Percentiles rank a stretch among this genome's conserved stretches.
These are phyloP conservation scores for Drosophila murphyi DNA, from an alignment of 1,140 invertebrate genomes.

Conservation along the genomic window DNA sequence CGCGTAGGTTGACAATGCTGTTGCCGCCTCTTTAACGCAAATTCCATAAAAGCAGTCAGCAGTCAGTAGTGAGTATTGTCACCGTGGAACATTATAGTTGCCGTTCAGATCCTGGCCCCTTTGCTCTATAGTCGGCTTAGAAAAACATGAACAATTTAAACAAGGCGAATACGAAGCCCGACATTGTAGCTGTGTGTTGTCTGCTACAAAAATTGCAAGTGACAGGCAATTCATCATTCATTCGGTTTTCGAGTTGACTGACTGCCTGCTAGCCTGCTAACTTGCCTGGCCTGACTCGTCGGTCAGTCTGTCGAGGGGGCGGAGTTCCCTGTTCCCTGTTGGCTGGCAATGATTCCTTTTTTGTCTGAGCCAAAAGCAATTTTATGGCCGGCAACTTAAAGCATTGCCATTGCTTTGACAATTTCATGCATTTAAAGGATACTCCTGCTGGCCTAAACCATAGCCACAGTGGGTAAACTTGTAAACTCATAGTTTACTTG, in stretches of 20 bases:
- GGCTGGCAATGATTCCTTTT: slow-evolving; percentile 63
- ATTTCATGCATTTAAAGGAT: slow-evolving; percentile 81
- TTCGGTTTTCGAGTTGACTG: slow-evolving; percentile 66
- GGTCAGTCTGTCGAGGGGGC: slow-evolving; percentile 53
- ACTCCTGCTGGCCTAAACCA: slow-evolving; percentile 34
- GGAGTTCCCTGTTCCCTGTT: slow-evolving; percentile 9
- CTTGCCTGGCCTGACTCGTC: slow-evolving; percentile 9
- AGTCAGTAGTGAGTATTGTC: slow-evolving; percentile 35
- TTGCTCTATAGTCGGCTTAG: slow-evolving; percentile 44
- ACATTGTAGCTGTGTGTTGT: slow-evolving; percentile 66
- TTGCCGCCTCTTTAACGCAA: slow-evolving; percentile 74
- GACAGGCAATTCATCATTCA: slow-evolving; percentile 83
- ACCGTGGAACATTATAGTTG: slow-evolving; percentile 34
- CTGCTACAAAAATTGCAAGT: slow-evolving; percentile 81
- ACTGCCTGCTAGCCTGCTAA: slow-evolving; percentile 10
- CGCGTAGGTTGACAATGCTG: slow-evolving; percentile 67
- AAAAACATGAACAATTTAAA: slow-evolving; percentile 79
- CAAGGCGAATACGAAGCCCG: slow-evolving; percentile 56
- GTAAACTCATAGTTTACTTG: neutral
- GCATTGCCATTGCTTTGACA: slow-evolving; percentile 67
- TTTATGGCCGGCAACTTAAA: slow-evolving; percentile 75
- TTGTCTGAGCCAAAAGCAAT: slow-evolving; percentile 69
- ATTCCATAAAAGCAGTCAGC: slow-evolving; percentile 76
- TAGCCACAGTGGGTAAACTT: neutral
- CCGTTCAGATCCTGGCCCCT: slow-evolving; percentile 17